Conservation (phyloP, 2,797 vertebrate genomes). For the Poecilia gillii region DNA sequence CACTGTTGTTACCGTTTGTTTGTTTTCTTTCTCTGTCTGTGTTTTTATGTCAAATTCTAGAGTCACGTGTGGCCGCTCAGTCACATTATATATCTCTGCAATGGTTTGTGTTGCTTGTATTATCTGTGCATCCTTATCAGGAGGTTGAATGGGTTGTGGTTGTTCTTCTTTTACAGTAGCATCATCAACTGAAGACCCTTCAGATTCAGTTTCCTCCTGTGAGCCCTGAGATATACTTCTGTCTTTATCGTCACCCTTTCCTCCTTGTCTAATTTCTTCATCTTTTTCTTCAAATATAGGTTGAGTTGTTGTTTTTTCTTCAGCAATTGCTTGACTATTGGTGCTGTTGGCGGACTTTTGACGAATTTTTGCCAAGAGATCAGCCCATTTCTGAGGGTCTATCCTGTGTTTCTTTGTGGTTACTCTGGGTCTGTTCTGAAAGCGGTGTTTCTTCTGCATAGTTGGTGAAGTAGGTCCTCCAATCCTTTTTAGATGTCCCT, state of each 20-base stretch:
- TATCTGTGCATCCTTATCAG: conserved; percentile 40
- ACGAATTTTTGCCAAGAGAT: conserved; percentile 91
- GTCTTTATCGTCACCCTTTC: conserved; percentile 20
- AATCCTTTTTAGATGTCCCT: conserved; percentile 44
- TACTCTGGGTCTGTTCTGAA: conserved; percentile 84
- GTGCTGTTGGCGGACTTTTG: conserved; percentile 78
- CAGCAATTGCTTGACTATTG: conserved; percentile 41
- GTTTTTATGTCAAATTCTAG: conserved; percentile 15
- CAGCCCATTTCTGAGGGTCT: conserved; percentile 91
- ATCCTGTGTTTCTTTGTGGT: conserved; percentile 87
- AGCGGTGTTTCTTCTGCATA: conserved; percentile 81
- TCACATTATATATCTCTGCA: conserved; percentile 22
- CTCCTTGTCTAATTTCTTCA: conserved; percentile 10
- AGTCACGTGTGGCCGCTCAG: conserved; percentile 20
- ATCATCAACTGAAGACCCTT: conserved; percentile 83
- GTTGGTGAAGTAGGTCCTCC: conserved; percentile 45
- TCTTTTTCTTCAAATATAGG: conserved; percentile 15
- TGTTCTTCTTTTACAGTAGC: conserved; percentile 68
- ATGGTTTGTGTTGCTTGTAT: conserved; percentile 38
- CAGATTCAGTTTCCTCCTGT: conserved; percentile 50
- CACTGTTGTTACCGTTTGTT: conserved; percentile 32
- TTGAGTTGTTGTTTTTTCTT: conserved; percentile 33
- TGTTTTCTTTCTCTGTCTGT: conserved; percentile 26
- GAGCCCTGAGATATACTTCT: conserved; percentile 11
- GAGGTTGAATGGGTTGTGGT: conserved; percentile 51